These are phyloP conservation scores for Rhombomys opimus DNA, from an alignment of 2,113 vertebrate genomes.

Conservation along the genomic window DNA sequence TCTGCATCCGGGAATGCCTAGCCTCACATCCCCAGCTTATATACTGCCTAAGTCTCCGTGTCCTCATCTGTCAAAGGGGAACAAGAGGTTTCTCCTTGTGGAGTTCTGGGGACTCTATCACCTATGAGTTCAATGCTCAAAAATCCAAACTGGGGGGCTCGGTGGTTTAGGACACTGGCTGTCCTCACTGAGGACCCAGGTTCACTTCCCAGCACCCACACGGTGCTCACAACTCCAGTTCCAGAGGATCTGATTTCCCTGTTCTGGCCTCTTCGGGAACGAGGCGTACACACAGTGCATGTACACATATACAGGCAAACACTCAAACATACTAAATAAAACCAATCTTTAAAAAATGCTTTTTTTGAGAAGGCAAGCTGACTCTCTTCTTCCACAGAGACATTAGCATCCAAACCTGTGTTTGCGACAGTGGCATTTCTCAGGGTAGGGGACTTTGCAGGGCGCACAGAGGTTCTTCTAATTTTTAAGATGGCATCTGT, in stretches of 20 bases:
- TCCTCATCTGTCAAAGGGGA: not conserved
- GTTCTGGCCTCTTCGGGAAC: not conserved
- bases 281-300: not conserved
- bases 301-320: not conserved
- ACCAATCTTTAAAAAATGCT: not conserved
- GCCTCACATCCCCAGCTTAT: not conserved
- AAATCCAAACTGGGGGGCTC: not conserved
- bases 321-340: not conserved
- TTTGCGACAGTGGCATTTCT: not conserved
- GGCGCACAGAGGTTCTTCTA: not conserved
- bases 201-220: not conserved
- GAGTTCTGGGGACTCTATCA: not conserved
- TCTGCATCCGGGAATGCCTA: constrained; percentile 5
- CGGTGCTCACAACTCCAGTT: not conserved
- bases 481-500: not conserved
- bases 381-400: not conserved
- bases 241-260: not conserved
- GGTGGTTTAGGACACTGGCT: not conserved
- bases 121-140: not conserved
- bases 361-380: not conserved
- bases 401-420: not conserved
- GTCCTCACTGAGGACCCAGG: not conserved
- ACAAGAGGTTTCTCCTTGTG: not conserved
- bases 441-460: not conserved
- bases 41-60: not conserved